A percentile compares a stretch with the other conserved stretches of the same genome.
These are phyloP conservation scores for Corvus moneduloides DNA, from an alignment of 2,113 vertebrate species.

Conservation along the genomic window DNA sequence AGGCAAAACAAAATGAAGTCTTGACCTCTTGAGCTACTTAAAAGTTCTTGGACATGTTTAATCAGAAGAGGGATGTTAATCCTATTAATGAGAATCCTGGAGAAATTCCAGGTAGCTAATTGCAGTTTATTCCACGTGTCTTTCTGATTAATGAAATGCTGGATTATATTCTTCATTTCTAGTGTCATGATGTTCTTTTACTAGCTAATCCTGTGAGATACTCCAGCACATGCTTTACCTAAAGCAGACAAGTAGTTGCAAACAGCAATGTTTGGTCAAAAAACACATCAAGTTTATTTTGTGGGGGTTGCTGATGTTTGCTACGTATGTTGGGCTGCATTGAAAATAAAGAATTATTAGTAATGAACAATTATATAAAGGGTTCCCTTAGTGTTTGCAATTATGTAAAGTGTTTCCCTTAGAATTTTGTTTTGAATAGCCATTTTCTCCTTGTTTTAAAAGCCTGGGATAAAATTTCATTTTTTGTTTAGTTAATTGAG, in stretches of 20 bases:
- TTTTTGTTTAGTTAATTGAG: not conserved
- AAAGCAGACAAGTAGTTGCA: not conserved
- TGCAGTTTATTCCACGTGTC: not conserved
- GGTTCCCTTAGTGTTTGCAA: not conserved
- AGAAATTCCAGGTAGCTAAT: not conserved
- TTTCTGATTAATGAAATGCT: not conserved
- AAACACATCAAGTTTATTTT: not conserved
- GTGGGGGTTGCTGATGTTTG: not conserved
- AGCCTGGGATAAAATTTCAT: not conserved
- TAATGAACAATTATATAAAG: not conserved
- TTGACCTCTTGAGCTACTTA: not conserved
- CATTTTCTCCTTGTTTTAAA: not conserved
- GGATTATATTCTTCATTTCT: not conserved
- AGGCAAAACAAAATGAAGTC: not conserved
- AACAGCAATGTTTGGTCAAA: not conserved
- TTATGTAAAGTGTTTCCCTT: not conserved
- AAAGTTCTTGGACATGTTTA: not conserved
- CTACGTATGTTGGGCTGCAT: not conserved
- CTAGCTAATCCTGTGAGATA: not conserved
- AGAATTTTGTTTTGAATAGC: not conserved
- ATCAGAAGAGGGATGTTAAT: not conserved
- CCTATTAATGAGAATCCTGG: not conserved
- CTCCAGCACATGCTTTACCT: not conserved
- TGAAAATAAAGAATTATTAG: not conserved
- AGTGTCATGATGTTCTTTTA: not conserved